Conservation (phyloP, 2,113 vertebrate genomes). For the Periophthalmodon schlosseri region DNA sequence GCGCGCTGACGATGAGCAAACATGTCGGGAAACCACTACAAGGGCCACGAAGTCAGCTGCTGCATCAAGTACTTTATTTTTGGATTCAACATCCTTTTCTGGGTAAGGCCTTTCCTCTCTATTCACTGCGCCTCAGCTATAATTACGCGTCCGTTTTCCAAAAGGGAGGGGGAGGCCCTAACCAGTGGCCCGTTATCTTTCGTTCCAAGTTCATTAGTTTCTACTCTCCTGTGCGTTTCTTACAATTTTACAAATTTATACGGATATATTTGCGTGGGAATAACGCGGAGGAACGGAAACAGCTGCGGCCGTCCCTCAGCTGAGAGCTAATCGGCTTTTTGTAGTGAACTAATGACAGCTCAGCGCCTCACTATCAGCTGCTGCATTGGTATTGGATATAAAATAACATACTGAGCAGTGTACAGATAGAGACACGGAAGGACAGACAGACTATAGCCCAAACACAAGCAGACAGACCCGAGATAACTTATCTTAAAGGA, state of each 20-base stretch:
- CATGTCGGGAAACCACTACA: slow-evolving; percentile 95
- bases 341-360: slow-evolving; percentile 27
- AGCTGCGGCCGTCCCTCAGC: slow-evolving; percentile 16
- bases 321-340: slow-evolving; percentile 59
- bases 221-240: too few species aligned
- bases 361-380: slow-evolving; percentile 15
- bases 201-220: not conserved
- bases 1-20: slow-evolving; percentile 64
- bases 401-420: not conserved
- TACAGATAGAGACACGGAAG: not conserved
- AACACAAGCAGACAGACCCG: not conserved
- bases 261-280: not conserved
- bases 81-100: slow-evolving; percentile 91
- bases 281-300: slow-evolving; percentile 6
- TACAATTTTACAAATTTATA: not conserved
- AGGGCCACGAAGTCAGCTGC: slow-evolving; percentile 97
- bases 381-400: not conserved
- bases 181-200: not conserved
- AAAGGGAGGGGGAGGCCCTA: slow-evolving; percentile 22
- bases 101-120: slow-evolving; percentile 47
- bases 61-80: slow-evolving; percentile 99
- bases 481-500: not conserved
- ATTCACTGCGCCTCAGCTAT: not conserved
- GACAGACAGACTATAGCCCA: not conserved
- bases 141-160: slow-evolving; percentile 1